These are phyloP conservation scores for Heteromormyrus szaboi DNA, from an alignment of 2,797 vertebrate genomes.

Conservation along the genomic window DNA sequence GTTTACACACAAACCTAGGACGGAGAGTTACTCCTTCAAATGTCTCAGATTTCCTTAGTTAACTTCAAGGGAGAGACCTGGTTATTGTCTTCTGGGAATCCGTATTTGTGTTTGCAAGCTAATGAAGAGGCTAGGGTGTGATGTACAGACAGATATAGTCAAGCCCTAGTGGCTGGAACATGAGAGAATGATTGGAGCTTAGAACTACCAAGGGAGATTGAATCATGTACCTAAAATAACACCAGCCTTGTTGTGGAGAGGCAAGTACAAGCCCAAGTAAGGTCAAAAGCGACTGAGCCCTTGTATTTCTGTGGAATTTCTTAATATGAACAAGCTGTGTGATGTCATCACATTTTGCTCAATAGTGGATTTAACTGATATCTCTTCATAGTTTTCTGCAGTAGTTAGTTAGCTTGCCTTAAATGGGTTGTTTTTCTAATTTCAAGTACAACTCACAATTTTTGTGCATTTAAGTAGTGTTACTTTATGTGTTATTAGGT, in stretches of 20 bases:
- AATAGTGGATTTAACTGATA: background rate
- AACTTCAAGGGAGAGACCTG: background rate
- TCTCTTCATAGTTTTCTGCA: background rate
- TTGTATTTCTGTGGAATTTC: background rate
- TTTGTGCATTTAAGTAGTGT: background rate
- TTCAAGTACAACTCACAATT: background rate
- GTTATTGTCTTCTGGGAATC: background rate
- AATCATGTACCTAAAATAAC: constrained; percentile 15
- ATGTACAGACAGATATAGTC: background rate
- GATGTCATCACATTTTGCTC: background rate
- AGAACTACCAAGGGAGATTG: constrained; percentile 13
- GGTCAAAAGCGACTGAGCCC: background rate
- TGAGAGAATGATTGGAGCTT: background rate
- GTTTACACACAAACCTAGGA: background rate
- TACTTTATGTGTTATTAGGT: background rate
- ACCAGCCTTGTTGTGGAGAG: background rate
- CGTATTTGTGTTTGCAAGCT: background rate
- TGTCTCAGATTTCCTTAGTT: background rate
- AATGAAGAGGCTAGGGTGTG: background rate
- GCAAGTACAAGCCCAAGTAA: background rate
- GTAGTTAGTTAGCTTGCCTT: background rate
- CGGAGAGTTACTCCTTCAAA: background rate
- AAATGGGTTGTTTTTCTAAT: background rate
- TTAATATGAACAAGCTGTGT: background rate
- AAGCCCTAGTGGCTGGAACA: background rate